Percentiles rank a stretch among this genome's conserved stretches.
These are phyloP conservation scores for Acanthococcus lagerstroemiae DNA, from an alignment of 2,888 invertebrate genomes.

Conservation along the genomic window DNA sequence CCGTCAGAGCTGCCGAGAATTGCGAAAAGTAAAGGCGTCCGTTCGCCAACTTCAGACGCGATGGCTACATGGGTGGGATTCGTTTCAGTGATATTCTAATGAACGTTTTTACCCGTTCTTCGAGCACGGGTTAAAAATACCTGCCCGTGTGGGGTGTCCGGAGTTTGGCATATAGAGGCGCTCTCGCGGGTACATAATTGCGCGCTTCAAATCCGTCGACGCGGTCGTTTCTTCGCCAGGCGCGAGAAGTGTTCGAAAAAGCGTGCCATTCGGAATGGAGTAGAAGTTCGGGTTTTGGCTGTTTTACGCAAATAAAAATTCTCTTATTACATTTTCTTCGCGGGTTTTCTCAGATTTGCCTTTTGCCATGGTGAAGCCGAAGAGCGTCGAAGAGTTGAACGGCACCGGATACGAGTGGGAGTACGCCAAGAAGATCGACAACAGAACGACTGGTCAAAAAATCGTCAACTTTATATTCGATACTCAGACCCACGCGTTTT, in stretches of 20 bases:
- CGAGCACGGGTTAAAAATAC: slow-evolving; percentile 17
- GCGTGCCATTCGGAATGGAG: not conserved
- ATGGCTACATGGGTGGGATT: not conserved
- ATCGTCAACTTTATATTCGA: slow-evolving; percentile 43
- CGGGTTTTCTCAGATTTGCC: not conserved
- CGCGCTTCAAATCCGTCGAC: not conserved
- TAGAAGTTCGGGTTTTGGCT: not conserved
- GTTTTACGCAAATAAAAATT: not conserved
- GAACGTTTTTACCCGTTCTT: slow-evolving; percentile 7
- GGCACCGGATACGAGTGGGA: slow-evolving; percentile 37
- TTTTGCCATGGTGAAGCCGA: not conserved
- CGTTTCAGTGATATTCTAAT: not conserved
- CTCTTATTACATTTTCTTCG: not conserved
- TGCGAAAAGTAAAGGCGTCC: no score
- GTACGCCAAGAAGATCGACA: slow-evolving; percentile 36
- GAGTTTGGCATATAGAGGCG: not conserved
- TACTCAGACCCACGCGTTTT: slow-evolving; percentile 44
- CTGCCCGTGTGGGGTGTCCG: slow-evolving; percentile 1
- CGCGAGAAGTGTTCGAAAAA: slow-evolving; percentile 6
- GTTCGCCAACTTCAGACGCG: slow-evolving; percentile 4
- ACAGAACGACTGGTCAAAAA: slow-evolving; percentile 39
- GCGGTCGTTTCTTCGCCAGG: not conserved
- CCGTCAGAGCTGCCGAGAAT: no score
- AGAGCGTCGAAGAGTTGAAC: slow-evolving; percentile 33
- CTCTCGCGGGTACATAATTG: slow-evolving; percentile 4